Evolutionary conservation across 2,888 invertebrate species (phyloP).

Genomic region (Caenorhabditis virilis): DNA sequence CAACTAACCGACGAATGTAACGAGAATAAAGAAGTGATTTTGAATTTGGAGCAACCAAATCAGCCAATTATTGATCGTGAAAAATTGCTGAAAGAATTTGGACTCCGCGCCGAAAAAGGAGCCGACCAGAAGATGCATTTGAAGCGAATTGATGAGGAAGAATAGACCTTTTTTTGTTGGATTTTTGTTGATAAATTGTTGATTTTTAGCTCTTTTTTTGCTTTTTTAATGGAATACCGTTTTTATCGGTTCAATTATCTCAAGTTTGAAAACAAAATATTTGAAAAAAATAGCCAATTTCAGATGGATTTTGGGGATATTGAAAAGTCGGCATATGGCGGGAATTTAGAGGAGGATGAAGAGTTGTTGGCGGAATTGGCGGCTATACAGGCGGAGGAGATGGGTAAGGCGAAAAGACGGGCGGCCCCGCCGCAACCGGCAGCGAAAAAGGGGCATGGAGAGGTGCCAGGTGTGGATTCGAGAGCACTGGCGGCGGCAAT

Average conservation of each 20-base stretch:
- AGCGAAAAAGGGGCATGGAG: conserved; percentile 2
- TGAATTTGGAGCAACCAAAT: conserved; percentile 41
- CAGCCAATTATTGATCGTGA: conserved; percentile 49
- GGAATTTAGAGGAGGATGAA: conserved; percentile 49
- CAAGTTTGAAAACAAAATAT: neutral
- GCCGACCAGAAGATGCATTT: neutral
- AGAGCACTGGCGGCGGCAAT: conserved; percentile 37
- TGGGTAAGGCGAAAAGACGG: conserved; percentile 6
- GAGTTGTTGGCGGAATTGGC: conserved; percentile 54
- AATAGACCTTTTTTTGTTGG: neutral
- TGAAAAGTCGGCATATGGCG: conserved; percentile 46
- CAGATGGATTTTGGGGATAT: conserved; percentile 41
- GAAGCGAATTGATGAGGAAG: neutral
- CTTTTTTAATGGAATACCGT: conserved; percentile 1
- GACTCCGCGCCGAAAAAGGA: conserved; percentile 9
- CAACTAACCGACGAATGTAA: conserved; percentile 49
- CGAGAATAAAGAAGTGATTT: conserved; percentile 52
- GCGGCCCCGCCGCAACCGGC: conserved; percentile 10
- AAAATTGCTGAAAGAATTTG: conserved; percentile 42
- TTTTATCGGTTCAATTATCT: conserved; percentile 3
- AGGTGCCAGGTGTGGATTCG: conserved; percentile 36
- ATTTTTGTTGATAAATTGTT: conserved; percentile 5
- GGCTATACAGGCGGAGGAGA: conserved; percentile 46
- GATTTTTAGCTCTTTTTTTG: conserved; percentile 6
- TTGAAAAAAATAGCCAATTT: too few species aligned